Evolutionary conservation across 2,797 vertebrate species (phyloP), one percentile per base, ranked within the genome.

Genomic region (Helicolenus hilgendorfi): DNA sequence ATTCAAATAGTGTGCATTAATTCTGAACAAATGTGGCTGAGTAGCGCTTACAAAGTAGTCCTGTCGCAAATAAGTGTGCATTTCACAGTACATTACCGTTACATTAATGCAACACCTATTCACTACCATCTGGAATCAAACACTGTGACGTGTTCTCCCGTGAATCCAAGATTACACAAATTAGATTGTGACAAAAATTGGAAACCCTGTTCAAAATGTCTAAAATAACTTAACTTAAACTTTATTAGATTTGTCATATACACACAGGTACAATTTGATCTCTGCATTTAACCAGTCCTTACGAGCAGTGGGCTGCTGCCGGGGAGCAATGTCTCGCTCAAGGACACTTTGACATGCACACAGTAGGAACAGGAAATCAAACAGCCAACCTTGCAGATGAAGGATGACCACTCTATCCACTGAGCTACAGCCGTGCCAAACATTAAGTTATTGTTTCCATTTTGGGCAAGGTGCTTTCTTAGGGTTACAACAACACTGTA

Each of bases 31-130:
- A 88, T 74, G 29, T 56, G 71, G 4, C 60, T 74, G 36, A 76
- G 24, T 59, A 56, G 3, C 10, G 7, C 78, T 82, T 65, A 60
- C 27, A 36, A 67, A 56, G 77, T 29, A 84, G 26, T 84, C 18
- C 49, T 79, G 27, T 88, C 13, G 45, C 53, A 69, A 79, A 81
- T 83, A 82, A 81, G 60, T 72, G 60, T 72, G 80, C 36, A 82
- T 81, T 92, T 93, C 89, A 91, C 81, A 86, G 67, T 68, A 88
- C 74, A 89, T 92, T 90, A 85, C 69, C 15, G 1, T 70, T 86
- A 77, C 76, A 85, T 81, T 83, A 86, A 82, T 55, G 74, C 41
- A 78, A 63, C 68, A 59, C 72, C 35, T 58, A 63, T 77, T 86
- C 55, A 41, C 58, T 72, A 65, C 26, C 14, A 71, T 85, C 41